Percentiles rank a stretch among this genome's conserved stretches.
These are phyloP conservation scores for Callinectes sapidus DNA, from an alignment of 2,888 invertebrate genomes.

Conservation along the genomic window DNA sequence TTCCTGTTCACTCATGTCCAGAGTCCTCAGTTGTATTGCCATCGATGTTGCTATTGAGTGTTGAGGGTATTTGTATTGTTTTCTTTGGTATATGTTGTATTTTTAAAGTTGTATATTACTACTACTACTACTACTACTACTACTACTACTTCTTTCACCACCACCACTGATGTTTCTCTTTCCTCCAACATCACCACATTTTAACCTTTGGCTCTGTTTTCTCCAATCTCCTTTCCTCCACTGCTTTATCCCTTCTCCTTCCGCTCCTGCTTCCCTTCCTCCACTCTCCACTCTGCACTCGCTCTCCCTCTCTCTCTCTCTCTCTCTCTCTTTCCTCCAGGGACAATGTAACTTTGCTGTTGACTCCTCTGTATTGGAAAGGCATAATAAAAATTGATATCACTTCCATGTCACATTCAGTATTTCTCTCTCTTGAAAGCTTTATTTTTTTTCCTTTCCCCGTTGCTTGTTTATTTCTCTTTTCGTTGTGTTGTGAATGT, in stretches of 20 bases:
- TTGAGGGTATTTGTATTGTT: background rate
- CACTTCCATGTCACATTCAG: constrained; percentile 33
- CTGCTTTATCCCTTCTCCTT: background rate
- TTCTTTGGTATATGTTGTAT: background rate
- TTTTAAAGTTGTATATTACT: background rate
- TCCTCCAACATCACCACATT: background rate
- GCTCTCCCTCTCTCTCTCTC: background rate
- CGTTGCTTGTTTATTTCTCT: constrained; percentile 18
- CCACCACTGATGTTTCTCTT: background rate
- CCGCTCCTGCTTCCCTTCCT: background rate
- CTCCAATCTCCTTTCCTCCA: background rate
- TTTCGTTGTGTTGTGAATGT: constrained; percentile 22
- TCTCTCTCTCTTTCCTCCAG: background rate
- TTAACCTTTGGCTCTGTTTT: no score
- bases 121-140: constrained; percentile 8
- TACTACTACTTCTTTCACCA: background rate
- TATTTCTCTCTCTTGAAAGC: background rate
- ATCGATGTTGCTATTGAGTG: background rate
- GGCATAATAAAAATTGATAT: constrained; percentile 34
- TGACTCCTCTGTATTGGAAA: constrained; percentile 31
- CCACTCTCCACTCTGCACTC: background rate
- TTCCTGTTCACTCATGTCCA: background rate
- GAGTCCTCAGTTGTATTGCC: background rate
- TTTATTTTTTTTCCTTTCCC: background rate
- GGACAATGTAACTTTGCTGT: constrained; percentile 22